Conservation (phyloP, 2,888 invertebrate genomes). For the Nomada flava region DNA sequence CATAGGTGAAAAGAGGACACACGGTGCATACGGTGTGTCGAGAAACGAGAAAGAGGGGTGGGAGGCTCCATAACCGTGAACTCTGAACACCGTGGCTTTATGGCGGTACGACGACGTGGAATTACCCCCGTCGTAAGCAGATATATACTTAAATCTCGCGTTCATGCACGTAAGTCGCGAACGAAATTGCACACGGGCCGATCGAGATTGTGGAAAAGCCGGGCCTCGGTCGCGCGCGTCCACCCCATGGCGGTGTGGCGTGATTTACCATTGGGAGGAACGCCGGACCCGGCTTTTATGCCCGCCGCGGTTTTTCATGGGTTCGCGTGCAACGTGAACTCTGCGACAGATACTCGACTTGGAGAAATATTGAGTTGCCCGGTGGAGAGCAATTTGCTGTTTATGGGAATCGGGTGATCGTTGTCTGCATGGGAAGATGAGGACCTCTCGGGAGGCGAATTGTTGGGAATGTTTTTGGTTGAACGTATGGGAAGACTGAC, state of each 20-base stretch:
- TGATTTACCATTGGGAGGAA: slow-evolving; percentile 58
- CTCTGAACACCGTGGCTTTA: slow-evolving; percentile 70
- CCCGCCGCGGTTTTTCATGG: slow-evolving; percentile 43
- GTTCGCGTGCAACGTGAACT: slow-evolving; percentile 27
- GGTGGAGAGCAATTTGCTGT: slow-evolving; percentile 33
- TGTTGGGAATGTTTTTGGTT: not conserved
- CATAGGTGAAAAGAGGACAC: slow-evolving; percentile 28
- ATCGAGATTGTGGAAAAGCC: slow-evolving; percentile 67
- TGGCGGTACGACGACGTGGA: slow-evolving; percentile 74
- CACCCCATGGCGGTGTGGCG: slow-evolving; percentile 55
- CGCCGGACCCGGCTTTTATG: slow-evolving; percentile 28
- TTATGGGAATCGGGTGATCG: slow-evolving; percentile 15
- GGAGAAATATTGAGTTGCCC: slow-evolving; percentile 47
- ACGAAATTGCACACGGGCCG: slow-evolving; percentile 68
- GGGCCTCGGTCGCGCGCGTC: not conserved
- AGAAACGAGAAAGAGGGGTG: not conserved
- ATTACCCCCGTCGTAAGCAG: slow-evolving; percentile 76
- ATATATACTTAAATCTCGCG: slow-evolving; percentile 73
- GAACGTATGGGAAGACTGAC: too few species aligned
- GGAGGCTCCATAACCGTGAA: slow-evolving; percentile 71
- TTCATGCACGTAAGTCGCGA: slow-evolving; percentile 70
- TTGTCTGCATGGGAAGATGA: too few species aligned
- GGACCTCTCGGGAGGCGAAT: not conserved
- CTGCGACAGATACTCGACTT: slow-evolving; percentile 42
- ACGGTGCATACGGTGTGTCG: not conserved